Base-by-base conservation (phyloP, 2,113 vertebrate genomes). In the Eonycteris spelaea region DNA sequence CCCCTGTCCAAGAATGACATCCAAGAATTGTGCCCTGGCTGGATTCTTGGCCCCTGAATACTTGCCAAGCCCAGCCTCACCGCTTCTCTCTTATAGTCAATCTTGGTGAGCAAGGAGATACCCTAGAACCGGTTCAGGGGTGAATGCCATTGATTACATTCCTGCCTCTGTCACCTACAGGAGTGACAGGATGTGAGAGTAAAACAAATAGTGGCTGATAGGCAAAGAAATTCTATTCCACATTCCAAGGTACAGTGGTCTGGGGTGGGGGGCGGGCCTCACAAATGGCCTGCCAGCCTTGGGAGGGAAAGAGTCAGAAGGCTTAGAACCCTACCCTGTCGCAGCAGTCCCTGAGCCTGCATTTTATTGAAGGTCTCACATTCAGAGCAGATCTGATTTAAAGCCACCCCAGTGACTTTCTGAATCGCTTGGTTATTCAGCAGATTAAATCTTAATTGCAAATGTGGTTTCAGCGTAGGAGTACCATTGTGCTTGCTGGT, bases 371-470 rank as follows among this genome's bases (percentile, higher is more conserved):
- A 68, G 48, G 73, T 48, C 53, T 51, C 33, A 70, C 48, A 77
- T 70, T n/a, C 77, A 83, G 77, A 96, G 90, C 51, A 71, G 11
- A 51, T 71, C 65, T 91, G 22, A 77, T 57, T 63, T 96, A 97
- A 80, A 95, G 43, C 83, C 7, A 28, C 87, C 28, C 55, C 6
- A 55, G 5, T n/a, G 48, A 98, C 1, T 95, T 68, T 26, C 38
- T 11, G 24, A 97, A 95, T 96, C 6, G 1, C 24, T 96, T 87
- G 59, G 90, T 92, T 98, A 97, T 97, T 97, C 95, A 93, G 53
- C 86, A 93, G 59, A 94, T 98, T 94, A 94, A 96, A 96, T 96
- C 97, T 97, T 96, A 97, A 98, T 97, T 95, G 97, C 91, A 95
- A 91, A 88, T 75, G 13, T 22, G 68, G 91, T 77, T 97, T 97